Evolutionary conservation across 2,113 vertebrate genomes (phyloP).

Genomic region (Corydoras maculifer): DNA sequence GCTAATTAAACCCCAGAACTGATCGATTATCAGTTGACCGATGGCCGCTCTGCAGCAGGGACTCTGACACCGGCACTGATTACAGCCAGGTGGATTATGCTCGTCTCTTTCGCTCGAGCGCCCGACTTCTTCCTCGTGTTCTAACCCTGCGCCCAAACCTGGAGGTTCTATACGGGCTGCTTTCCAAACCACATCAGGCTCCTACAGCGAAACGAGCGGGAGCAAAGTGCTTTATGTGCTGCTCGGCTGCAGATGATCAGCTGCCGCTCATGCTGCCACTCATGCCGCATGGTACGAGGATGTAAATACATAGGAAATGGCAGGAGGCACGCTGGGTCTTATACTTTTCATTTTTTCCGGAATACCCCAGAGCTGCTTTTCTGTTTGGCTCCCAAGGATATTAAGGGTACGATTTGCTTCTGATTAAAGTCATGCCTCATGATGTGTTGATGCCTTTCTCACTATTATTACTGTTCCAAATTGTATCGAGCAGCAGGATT

Average conservation of each 20-base stretch:
- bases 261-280: constrained; percentile 36
- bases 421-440: constrained; percentile 1
- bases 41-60: constrained; percentile 18
- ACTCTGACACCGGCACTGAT: constrained; percentile 38
- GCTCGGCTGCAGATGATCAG: constrained; percentile 38
- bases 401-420: not conserved
- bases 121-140: not conserved
- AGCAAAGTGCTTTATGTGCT: constrained; percentile 43
- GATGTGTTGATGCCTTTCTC: constrained; percentile 1
- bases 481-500: not conserved
- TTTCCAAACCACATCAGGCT: constrained; percentile 44
- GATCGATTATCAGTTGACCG: constrained; percentile 34
- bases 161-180: constrained; percentile 26
- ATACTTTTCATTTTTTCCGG: not conserved
- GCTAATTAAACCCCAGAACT: constrained; percentile 30
- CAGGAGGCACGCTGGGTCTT: constrained; percentile 1
- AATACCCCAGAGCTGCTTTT: constrained; percentile 26
- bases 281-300: constrained; percentile 39
- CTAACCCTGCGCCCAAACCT: not conserved
- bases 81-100: constrained; percentile 18
- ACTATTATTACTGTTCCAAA: not conserved
- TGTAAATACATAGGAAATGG: constrained; percentile 16
- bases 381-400: not conserved
- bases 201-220: constrained; percentile 41
- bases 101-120: not conserved